phyloP scores from a whole-genome alignment of 2,797 vertebrate species.

The Microctenopoma lineatum region DNA sequence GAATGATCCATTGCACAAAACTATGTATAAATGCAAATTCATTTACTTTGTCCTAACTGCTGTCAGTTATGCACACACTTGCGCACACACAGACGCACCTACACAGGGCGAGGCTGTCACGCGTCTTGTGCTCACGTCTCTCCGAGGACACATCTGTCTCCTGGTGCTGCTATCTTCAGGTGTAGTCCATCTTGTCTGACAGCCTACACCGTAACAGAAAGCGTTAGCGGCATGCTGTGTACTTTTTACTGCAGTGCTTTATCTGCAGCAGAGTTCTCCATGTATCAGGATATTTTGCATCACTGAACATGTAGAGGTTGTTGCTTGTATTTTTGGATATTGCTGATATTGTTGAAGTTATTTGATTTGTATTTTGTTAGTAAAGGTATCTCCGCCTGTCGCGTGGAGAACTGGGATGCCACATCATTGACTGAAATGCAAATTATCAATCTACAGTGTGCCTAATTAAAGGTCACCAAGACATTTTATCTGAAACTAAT shows the following conservation, averaged over 20 bases:
- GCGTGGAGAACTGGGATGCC: too few relatives aligned
- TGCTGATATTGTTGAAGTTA: neutral
- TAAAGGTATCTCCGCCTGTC: neutral
- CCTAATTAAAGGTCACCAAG: too few relatives aligned
- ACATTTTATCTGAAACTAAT: too few relatives aligned
- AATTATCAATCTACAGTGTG: too few relatives aligned
- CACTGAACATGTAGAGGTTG: neutral
- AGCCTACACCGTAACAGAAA: constrained; percentile 24
- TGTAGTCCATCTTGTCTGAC: constrained; percentile 36
- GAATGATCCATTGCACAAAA: neutral
- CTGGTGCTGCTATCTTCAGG: constrained; percentile 37
- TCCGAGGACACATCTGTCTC: constrained; percentile 51
- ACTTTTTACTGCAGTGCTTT: constrained; percentile 29
- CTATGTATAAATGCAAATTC: neutral
- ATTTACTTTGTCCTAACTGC: constrained; percentile 1
- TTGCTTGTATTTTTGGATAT: neutral
- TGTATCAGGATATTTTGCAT: neutral
- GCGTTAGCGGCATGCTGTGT: constrained; percentile 30
- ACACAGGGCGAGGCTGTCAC: constrained; percentile 18
- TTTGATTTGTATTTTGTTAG: neutral
- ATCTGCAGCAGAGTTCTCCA: neutral
- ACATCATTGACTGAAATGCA: too few relatives aligned
- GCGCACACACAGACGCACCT: neutral
- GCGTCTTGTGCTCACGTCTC: constrained; percentile 37
- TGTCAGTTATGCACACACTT: neutral